A percentile compares a stretch with the other conserved stretches of the same genome.
Evolutionary conservation across 2,113 vertebrate species (phyloP).

Genomic region (Cryptoleucopteryx plumbea): DNA sequence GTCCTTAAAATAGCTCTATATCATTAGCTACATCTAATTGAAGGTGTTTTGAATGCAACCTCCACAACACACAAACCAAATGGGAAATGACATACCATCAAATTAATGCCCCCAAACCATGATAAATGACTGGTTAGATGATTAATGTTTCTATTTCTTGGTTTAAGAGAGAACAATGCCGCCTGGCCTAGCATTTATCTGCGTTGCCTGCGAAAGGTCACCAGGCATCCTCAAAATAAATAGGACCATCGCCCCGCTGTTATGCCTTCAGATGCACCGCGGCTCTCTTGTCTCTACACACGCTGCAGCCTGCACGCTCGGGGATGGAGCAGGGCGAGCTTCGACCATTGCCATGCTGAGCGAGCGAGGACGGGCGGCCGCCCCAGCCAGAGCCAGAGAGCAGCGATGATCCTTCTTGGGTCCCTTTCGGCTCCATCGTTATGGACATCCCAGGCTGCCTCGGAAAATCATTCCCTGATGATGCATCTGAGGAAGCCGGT

Average conservation of each 20-base stretch:
- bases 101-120: conserved; percentile 57
- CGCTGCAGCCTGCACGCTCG: neutral
- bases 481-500: conserved; percentile 7
- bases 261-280: rapidly evolving
- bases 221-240: neutral
- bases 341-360: rapidly evolving
- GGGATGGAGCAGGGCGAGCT: neutral
- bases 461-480: conserved; percentile 27
- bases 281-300: rapidly evolving
- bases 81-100: conserved; percentile 65
- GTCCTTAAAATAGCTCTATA: conserved; percentile 37
- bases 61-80: conserved; percentile 53
- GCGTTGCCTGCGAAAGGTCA: conserved; percentile 9
- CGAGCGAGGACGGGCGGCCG: neutral
- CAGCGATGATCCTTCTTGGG: neutral
- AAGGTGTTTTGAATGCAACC: conserved; percentile 54
- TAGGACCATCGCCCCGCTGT: neutral
- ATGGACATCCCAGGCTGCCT: neutral
- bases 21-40: conserved; percentile 57
- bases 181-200: neutral
- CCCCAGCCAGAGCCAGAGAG: neutral
- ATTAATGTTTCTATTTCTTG: conserved; percentile 60
- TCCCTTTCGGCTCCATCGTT: neutral
- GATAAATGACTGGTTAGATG: conserved; percentile 53
- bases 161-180: conserved; percentile 40